phyloP scores from a whole-genome alignment of 2,888 invertebrate species.

The Smittia sp. region DNA sequence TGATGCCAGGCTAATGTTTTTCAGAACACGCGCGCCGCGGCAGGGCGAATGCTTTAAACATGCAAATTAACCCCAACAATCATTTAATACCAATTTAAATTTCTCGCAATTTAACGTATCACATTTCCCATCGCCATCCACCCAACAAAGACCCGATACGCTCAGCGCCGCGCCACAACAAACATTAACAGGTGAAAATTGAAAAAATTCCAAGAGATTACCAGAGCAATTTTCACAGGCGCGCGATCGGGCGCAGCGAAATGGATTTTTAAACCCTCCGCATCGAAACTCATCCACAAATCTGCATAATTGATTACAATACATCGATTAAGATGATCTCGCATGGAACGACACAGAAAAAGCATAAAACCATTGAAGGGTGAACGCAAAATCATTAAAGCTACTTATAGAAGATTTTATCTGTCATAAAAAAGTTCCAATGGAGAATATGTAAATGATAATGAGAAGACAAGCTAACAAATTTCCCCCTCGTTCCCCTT shows the following conservation, averaged over 20 bases:
- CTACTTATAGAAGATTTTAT: neutral
- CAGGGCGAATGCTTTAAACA: slow-evolving; percentile 33
- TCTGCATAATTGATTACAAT: neutral
- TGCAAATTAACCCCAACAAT: slow-evolving; percentile 27
- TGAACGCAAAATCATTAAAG: neutral
- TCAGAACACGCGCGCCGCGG: slow-evolving; percentile 34
- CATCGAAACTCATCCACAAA: neutral
- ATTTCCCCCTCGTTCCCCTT: neutral
- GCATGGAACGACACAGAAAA: neutral
- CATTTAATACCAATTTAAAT: slow-evolving; percentile 23
- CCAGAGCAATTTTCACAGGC: neutral
- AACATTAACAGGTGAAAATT: slow-evolving; percentile 19
- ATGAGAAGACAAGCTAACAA: neutral
- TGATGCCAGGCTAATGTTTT: slow-evolving; percentile 24
- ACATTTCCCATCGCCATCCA: slow-evolving; percentile 8
- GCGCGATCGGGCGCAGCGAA: neutral
- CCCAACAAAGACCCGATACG: neutral
- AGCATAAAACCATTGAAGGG: neutral
- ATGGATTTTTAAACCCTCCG: too few species aligned
- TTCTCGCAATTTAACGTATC: slow-evolving; percentile 19
- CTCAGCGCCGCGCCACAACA: neutral
- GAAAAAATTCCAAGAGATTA: slow-evolving; percentile 10
- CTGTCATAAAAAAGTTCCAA: neutral
- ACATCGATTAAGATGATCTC: slow-evolving; percentile 12
- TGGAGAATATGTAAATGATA: neutral